Evolutionary conservation across 2,888 invertebrate species (phyloP).

Genomic region (Sisyra terminalis): DNA sequence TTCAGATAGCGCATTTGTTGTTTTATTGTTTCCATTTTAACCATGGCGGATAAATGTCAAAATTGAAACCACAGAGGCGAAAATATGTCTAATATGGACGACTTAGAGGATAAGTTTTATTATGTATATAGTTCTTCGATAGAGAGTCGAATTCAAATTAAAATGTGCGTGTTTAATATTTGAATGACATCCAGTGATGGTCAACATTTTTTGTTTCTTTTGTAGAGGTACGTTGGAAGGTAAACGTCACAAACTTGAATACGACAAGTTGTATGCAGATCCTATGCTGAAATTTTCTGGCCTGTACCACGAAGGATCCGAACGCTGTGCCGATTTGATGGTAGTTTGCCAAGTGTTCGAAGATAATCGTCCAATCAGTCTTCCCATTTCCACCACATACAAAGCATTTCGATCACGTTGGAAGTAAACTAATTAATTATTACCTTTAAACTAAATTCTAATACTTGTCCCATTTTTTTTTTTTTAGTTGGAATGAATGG

Average conservation of each 20-base stretch:
- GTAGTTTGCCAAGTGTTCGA: conserved; percentile 76
- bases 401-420: conserved; percentile 85
- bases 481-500: conserved; percentile 93
- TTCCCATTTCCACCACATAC: conserved; percentile 80
- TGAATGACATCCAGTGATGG: conserved; percentile 10
- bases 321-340: conserved; percentile 62
- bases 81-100: conserved; percentile 35
- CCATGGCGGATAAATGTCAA: too few relatives aligned
- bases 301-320: conserved; percentile 51
- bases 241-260: conserved; percentile 67
- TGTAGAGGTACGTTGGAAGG: conserved; percentile 86
- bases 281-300: conserved; percentile 87
- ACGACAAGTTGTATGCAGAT: conserved; percentile 71
- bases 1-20: too few relatives aligned
- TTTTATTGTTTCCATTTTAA: too few relatives aligned
- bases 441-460: not conserved
- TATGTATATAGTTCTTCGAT: conserved; percentile 87
- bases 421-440: conserved; percentile 48
- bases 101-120: conserved; percentile 62
- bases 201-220: conserved; percentile 13
- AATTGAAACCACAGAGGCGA: too few relatives aligned
- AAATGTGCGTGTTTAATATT: conserved; percentile 53
- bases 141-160: conserved; percentile 72
- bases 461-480: conserved; percentile 6
- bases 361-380: conserved; percentile 62